phyloP scores from a whole-genome alignment of 2,888 invertebrate species.

The Seladonia tumulorum region DNA sequence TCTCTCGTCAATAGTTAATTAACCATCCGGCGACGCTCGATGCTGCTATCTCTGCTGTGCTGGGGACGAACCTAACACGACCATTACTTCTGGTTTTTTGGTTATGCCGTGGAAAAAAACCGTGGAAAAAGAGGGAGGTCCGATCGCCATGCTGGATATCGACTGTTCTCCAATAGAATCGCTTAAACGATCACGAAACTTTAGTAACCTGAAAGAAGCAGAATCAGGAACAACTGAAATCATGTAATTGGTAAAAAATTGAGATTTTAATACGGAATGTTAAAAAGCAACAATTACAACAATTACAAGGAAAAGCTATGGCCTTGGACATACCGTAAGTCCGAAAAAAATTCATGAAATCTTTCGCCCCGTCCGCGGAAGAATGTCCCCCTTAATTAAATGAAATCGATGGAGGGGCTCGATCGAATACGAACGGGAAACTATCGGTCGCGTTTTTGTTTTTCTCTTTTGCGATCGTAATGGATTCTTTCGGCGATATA shows the following conservation, averaged over 20 bases:
- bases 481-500: slow-evolving; percentile 28
- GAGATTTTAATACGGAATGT: too few relatives aligned
- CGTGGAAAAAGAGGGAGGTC: neutral
- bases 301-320: neutral
- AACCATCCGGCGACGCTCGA: slow-evolving; percentile 26
- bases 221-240: too few relatives aligned
- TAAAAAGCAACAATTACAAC: neutral
- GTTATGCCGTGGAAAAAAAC: neutral
- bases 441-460: neutral
- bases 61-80: neutral
- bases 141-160: neutral
- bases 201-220: too few relatives aligned
- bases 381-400: slow-evolving; percentile 33
- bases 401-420: neutral
- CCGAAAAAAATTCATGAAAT: neutral
- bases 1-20: slow-evolving; percentile 41
- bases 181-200: neutral
- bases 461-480: neutral
- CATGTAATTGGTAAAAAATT: too few relatives aligned
- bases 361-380: neutral
- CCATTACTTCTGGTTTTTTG: slow-evolving; percentile 14
- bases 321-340: neutral
- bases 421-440: neutral
- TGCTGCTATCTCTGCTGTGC: neutral
- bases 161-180: neutral